Evolutionary conservation across 35 echinoderm and acorn worm genomes (phyloP), one percentile per base, ranked within the genome.

Genomic region (Lytechinus variegatus): DNA sequence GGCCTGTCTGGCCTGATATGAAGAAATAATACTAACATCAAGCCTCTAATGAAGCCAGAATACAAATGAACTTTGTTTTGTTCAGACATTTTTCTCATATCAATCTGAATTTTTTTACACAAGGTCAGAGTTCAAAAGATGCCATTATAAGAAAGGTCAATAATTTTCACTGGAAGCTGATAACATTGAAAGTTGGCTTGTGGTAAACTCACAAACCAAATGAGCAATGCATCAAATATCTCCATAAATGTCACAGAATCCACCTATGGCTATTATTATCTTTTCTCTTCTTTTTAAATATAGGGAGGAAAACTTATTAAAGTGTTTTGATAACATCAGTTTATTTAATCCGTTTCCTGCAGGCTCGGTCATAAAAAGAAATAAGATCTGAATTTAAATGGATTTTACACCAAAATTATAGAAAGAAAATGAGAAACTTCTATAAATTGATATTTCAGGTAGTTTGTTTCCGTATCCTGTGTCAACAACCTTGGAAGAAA

Each of bases 161-260:
- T 79, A 79, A 16, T 79, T 4, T n/a, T 4, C 16, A 24, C n/a
- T 79, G 66, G 66, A 24, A 79, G 66, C 66, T 19, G 19, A 79
- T n/a, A 79, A 79, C 66, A 79, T 79, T 79, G 19, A 79, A 24
- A 24, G 4, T 79, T 79, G 19, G 19, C 21, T 24, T 79, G 66
- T 79, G 66, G 66, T 79, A 79, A 79, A 19, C 66, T 24, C 5
- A 79, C 66, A 79, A 44, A 79, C 0, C 4, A 79, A 7, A 24
- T 79, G 12, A 24, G 66, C 66, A 79, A 79, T 79, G 66, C 66
- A 79, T 79, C 66, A 79, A 79, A 79, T 79, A 79, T 79, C 66
- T 24, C 21, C 66, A 79, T 79, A 79, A 79, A 79, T 79, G 19
- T 79, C 66, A 79, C 0, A 24, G 66, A 79, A 79, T 79, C n/a